Evolutionary conservation across 2,113 vertebrate species (phyloP).

Genomic region (Anser brachyrhynchus): DNA sequence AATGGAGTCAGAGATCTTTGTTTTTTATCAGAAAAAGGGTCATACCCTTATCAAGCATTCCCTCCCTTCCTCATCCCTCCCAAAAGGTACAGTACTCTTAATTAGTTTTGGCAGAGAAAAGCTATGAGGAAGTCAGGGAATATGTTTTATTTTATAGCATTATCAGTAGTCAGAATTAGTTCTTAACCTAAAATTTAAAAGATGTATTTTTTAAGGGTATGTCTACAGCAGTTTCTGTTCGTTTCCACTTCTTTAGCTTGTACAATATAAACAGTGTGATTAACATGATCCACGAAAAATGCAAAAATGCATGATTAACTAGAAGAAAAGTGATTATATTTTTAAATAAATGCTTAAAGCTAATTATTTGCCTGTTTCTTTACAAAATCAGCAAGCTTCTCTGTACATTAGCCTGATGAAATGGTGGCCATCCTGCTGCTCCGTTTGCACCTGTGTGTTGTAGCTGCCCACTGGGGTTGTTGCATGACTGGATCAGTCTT

Average conservation of each 20-base stretch:
- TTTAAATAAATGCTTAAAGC: background rate
- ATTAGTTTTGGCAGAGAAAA: conserved; percentile 61
- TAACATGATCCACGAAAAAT: background rate
- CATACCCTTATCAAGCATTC: conserved; percentile 24
- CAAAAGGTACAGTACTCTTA: conserved; percentile 31
- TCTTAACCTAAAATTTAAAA: conserved; percentile 18
- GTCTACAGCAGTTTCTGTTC: background rate
- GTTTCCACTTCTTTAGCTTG: background rate
- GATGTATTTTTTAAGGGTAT: background rate
- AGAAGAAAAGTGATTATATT: background rate
- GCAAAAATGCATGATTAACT: background rate
- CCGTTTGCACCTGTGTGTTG: background rate
- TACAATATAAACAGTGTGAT: background rate
- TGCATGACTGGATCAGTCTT: background rate
- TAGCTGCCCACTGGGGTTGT: background rate
- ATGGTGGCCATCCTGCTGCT: background rate
- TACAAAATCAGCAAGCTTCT: background rate
- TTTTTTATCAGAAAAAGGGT: conserved; percentile 1
- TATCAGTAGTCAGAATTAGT: conserved; percentile 35
- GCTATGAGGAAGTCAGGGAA: conserved; percentile 40
- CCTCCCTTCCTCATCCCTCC: conserved; percentile 45
- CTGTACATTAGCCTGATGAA: background rate
- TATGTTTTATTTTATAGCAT: conserved; percentile 27
- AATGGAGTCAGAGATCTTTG: background rate
- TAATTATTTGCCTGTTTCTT: background rate